A percentile compares a stretch with the other conserved stretches of the same genome.
Conservation (phyloP, 2,113 vertebrate species). For the Albula goreensis region DNA sequence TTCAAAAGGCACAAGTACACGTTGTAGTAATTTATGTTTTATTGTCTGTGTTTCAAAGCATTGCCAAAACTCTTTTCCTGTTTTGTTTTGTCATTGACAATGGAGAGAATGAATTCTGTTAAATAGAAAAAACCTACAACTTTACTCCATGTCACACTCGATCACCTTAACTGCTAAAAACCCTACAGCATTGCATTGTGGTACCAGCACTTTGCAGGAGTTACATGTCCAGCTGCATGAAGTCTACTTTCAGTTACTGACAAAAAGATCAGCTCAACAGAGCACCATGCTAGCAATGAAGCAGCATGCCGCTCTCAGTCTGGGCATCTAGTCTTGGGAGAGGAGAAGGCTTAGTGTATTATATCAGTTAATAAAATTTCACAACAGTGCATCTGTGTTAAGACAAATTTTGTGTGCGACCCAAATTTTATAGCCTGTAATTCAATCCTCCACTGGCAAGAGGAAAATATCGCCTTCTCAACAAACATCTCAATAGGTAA, state of each 20-base stretch:
- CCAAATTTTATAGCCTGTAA: neutral
- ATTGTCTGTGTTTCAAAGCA: neutral
- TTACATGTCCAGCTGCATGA: neutral
- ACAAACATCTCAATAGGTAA: neutral
- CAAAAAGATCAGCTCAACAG: neutral
- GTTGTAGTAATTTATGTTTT: slow-evolving; percentile 1
- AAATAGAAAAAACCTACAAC: neutral
- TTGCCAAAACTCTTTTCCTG: neutral
- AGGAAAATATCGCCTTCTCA: neutral
- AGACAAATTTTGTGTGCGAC: neutral
- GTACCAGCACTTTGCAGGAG: neutral
- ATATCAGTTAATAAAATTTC: neutral
- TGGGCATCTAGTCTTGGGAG: neutral
- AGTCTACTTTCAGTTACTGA: neutral
- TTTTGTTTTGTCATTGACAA: neutral
- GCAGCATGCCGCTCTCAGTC: neutral
- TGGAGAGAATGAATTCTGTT: neutral
- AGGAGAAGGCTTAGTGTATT: too few species aligned
- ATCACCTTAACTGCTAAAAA: neutral
- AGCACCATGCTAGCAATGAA: neutral
- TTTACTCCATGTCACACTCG: neutral
- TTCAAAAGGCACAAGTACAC: neutral
- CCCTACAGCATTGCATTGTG: too few species aligned
- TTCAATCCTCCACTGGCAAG: neutral
- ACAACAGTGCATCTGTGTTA: neutral